Evolutionary conservation across 2,113 vertebrate species (phyloP), one percentile per base, ranked within the genome.

Genomic region (Nothocercus julius): DNA sequence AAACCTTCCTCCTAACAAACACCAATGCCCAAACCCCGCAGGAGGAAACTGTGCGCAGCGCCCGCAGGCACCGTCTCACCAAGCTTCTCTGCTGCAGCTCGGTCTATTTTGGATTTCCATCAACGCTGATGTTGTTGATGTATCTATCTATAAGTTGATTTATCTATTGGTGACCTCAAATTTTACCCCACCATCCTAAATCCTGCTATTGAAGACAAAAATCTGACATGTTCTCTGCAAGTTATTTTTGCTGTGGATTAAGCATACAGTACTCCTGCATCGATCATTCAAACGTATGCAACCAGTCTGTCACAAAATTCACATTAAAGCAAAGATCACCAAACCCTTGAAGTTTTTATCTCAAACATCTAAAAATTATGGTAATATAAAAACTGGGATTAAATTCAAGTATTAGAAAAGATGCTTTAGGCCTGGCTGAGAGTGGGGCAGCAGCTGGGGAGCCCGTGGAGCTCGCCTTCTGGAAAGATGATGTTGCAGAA

Each of bases 51-150:
- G 40, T 6, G 0, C 0, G 6, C 24, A 32, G 6, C 13, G 34
- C 45, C 6, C 64, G 5, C 7, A 6, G 73, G 22, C 2, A 1
- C 64, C 32, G 11, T 0, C 0, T 13, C 20, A 9, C 14, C 9
- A 27, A 73, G 75, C 49, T 94, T 38, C 74, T 19, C 42, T 51
- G 75, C 58, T 56, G 28, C 53, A 73, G 5, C 38, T 76, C 25
- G 5, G 1, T 32, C 61, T 54, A 51, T 40, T 25, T 18, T 68
- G 42, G 36, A 28, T 40, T 18, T 51, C 56, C n/a, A 32, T 24
- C 49, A 49, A 22, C 21, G 22, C 45, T 49, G 22, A 49, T 49
- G 9, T 4, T 49, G 49, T 24, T 49, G 9, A 22, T 49, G 49
- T 5, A 5, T 49, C 49, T 49, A 49, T 22, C 49, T 49, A 49